Percentiles rank a stretch among this genome's conserved stretches.
Evolutionary conservation across 2,888 invertebrate genomes (phyloP).

Genomic region (Anoncus sp.): DNA sequence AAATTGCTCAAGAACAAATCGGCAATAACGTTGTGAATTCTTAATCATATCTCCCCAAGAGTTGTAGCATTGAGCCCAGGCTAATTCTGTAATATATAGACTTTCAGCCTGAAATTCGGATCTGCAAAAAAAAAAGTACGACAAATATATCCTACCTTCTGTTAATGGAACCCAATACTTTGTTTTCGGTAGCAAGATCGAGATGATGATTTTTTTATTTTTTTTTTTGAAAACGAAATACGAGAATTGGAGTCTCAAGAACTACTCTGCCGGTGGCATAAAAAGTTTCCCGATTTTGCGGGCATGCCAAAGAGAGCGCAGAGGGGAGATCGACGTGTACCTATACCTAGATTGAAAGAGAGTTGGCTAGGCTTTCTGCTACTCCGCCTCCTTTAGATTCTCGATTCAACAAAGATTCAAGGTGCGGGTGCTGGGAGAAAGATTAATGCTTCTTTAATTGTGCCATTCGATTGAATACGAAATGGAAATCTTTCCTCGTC

Average conservation of each 20-base stretch:
- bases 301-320: constrained; percentile 30
- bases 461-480: constrained; percentile 64
- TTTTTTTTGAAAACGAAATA: constrained; percentile 37
- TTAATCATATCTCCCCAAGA: neutral
- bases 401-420: constrained; percentile 52
- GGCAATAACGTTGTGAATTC: too few species aligned
- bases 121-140: too few species aligned
- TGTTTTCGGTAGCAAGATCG: constrained; percentile 1
- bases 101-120: too few species aligned
- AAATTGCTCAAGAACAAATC: too few species aligned
- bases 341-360: constrained; percentile 37
- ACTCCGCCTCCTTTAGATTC: constrained; percentile 35
- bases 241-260: constrained; percentile 17
- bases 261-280: constrained; percentile 5
- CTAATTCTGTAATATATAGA: too few species aligned
- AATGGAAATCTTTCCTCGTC: constrained; percentile 42
- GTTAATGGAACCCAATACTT: too few species aligned
- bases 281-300: constrained; percentile 52
- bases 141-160: too few species aligned
- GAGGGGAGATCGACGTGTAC: constrained; percentile 8
- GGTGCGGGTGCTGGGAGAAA: constrained; percentile 30
- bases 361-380: constrained; percentile 50
- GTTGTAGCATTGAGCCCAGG: neutral
- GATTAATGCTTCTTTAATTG: constrained; percentile 64
- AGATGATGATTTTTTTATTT: constrained; percentile 29